A percentile compares a stretch with the other conserved stretches of the same genome.
phyloP scores from a whole-genome alignment of 1,140 invertebrate species.

The Drosophila nigrodunni region DNA sequence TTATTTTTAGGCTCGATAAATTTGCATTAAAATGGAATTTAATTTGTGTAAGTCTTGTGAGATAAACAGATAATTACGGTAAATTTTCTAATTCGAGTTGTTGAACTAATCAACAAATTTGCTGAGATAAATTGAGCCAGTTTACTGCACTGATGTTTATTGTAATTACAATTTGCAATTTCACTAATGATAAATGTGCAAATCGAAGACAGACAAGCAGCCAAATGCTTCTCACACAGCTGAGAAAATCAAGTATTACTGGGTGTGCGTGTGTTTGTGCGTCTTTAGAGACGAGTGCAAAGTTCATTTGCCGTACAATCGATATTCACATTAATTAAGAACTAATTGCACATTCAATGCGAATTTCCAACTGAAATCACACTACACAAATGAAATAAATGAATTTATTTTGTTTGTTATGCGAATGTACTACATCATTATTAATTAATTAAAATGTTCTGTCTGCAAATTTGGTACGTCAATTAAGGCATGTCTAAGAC shows the following conservation, averaged over 20 bases:
- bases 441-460: conserved; percentile 38
- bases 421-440: conserved; percentile 12
- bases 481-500: conserved; percentile 9
- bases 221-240: not conserved
- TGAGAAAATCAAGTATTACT: too few species aligned
- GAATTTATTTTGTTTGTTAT: conserved; percentile 18
- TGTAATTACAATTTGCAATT: conserved; percentile 40
- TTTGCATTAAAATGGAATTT: not conserved
- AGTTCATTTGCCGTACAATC: conserved; percentile 36
- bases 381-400: conserved; percentile 31
- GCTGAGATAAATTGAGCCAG: not conserved
- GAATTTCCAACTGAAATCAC: conserved; percentile 17
- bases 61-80: not conserved
- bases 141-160: conserved; percentile 30
- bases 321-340: conserved; percentile 54
- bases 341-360: conserved; percentile 33
- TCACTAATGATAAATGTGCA: conserved; percentile 29
- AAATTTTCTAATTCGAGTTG: not conserved
- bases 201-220: not conserved
- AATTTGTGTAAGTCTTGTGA: not conserved
- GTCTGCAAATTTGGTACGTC: conserved; percentile 2
- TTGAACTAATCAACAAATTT: not conserved
- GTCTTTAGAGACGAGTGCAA: conserved; percentile 26
- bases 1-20: too few species aligned
- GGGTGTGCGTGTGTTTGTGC: not conserved